Percentiles rank a stretch among this genome's conserved stretches.
Conservation (phyloP, 1,140 invertebrate genomes). For the Neodiprion fabricii region DNA sequence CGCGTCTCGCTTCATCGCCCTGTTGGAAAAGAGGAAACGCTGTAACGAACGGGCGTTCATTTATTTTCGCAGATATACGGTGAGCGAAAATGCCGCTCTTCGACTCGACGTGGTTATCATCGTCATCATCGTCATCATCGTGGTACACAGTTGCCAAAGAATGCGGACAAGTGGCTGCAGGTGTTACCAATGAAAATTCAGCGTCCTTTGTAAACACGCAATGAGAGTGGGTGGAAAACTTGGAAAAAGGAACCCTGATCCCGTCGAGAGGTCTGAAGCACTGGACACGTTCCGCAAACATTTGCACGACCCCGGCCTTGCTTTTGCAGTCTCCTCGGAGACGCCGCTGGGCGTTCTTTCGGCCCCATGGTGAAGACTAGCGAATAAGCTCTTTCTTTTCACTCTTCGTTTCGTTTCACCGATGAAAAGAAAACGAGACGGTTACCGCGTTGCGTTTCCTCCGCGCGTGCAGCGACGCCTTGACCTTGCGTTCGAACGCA, state of each 20-base stretch:
- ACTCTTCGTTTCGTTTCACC: neutral
- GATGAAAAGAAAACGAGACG: too few relatives aligned
- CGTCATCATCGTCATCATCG: too few relatives aligned
- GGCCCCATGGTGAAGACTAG: neutral
- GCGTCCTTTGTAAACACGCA: neutral
- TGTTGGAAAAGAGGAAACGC: too few relatives aligned
- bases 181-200: neutral
- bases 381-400: neutral
- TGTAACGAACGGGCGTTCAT: too few relatives aligned
- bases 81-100: too few relatives aligned
- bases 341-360: neutral
- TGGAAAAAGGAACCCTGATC: neutral
- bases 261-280: neutral
- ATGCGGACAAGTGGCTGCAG: neutral
- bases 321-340: neutral
- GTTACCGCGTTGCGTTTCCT: too few relatives aligned
- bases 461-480: too few relatives aligned
- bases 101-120: too few relatives aligned
- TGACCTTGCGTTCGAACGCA: too few relatives aligned
- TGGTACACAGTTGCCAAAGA: too few relatives aligned
- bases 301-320: slow-evolving; percentile 3
- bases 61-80: too few relatives aligned
- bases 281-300: slow-evolving; percentile 1
- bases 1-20: too few relatives aligned
- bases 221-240: neutral